Evolutionary conservation across 1,140 invertebrate species (phyloP).

Genomic region (Anastrepha ludens): DNA sequence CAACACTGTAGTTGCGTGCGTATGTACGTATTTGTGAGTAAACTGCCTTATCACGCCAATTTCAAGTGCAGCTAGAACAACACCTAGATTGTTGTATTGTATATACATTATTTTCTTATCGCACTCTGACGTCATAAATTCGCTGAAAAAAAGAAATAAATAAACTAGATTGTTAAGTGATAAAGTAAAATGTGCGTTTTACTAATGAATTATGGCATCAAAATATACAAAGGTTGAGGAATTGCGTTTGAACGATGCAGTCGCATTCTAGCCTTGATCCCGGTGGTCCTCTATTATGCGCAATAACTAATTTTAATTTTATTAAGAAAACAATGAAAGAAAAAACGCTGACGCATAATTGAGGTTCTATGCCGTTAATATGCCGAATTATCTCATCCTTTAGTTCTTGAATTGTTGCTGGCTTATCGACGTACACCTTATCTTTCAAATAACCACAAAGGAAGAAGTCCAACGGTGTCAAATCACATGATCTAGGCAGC

Average conservation of each 20-base stretch:
- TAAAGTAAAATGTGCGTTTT: not conserved
- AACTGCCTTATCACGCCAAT: not conserved
- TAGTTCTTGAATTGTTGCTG: too few species aligned
- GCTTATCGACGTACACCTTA: too few species aligned
- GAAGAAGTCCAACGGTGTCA: too few species aligned
- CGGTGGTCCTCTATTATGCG: too few species aligned
- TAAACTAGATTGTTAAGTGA: not conserved
- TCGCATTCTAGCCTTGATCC: not conserved
- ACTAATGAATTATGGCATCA: not conserved
- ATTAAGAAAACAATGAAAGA: too few species aligned
- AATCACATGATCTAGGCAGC: too few species aligned
- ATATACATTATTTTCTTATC: not conserved
- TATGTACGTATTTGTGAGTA: not conserved
- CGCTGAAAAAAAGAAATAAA: not conserved
- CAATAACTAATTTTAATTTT: too few species aligned
- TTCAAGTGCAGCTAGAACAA: not conserved
- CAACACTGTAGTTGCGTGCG: too few species aligned
- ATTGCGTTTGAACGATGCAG: not conserved
- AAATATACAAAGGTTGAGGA: not conserved
- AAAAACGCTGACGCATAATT: too few species aligned
- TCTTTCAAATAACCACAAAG: too few species aligned
- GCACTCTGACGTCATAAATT: not conserved
- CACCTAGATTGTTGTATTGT: not conserved
- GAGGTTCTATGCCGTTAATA: too few species aligned
- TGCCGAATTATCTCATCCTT: too few species aligned